phyloP scores from a whole-genome alignment of 2,113 vertebrate species.

The mouse (Mus musculus) region DNA sequence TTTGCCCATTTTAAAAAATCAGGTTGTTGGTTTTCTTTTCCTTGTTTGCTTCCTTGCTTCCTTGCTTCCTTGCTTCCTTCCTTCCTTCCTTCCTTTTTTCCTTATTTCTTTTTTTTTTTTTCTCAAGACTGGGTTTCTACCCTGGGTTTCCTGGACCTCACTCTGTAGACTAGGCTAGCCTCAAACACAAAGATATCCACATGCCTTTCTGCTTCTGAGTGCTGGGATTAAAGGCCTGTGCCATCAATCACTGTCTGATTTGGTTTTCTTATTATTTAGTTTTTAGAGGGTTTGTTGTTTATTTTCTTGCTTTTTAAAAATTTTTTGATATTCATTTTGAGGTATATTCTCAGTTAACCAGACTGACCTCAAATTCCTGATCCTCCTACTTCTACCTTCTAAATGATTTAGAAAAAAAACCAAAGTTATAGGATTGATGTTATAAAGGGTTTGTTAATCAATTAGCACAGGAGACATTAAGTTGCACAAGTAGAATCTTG shows the following conservation, averaged over 20 bases:
- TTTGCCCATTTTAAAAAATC: slow-evolving; percentile 15
- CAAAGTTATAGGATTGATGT: background rate
- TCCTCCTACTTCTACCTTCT: background rate
- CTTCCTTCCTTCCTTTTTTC: no score
- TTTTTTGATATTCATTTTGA: background rate
- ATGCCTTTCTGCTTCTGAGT: background rate
- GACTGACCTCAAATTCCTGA: background rate
- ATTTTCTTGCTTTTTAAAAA: background rate
- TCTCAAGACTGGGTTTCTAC: no score
- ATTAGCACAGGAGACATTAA: background rate
- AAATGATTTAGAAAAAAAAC: background rate
- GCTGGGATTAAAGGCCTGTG: no score
- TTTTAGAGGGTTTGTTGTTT: slow-evolving; percentile 40
- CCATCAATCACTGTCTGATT: background rate
- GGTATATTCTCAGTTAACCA: background rate
- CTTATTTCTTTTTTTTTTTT: no score
- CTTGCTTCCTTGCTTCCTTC: accelerated
- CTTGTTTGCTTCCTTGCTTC: accelerated
- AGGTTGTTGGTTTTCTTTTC: background rate
- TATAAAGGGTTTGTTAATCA: background rate
- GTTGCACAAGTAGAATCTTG: background rate
- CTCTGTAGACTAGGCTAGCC: background rate
- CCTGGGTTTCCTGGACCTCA: background rate
- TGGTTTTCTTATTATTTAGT: background rate
- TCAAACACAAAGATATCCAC: background rate